Base-by-base conservation (phyloP, 64 coral and sea anemone species). In the Pocillopora verrucosa region DNA sequence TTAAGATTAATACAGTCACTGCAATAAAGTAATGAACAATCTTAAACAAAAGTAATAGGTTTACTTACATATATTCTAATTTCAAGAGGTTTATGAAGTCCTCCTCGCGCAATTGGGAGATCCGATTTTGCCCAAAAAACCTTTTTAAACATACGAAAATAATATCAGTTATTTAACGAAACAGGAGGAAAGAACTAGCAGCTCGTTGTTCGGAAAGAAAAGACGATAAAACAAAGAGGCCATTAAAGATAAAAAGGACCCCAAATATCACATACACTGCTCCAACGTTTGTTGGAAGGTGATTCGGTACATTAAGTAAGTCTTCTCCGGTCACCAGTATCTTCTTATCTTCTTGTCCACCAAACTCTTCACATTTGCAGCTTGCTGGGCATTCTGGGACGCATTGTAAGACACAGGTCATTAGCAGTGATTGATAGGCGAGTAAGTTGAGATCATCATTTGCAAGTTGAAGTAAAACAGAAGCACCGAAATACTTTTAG, bases 11-110 rank as follows among this genome's bases (percentile, higher is more conserved):
- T 51, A 51, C 41, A 51, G 41, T 51, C 41, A 4, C 41, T 51
- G 41, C 41, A 51, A 51, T 7, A 51, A 30, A 51, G 41, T 15
- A 38, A 15, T 24, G 25, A 14, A 0, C 56, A 57, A 11, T 30
- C 37, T 10, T 11, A 45, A n/a, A 22, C 14, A 24, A 58, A 79
- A 70, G 41, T 51, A 5, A 70, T 9, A 1, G 0, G 11, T 70
- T 13, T 59, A 79, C 77, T 79, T 24, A 79, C 77, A 79, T 79
- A 60, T 79, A 60, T 79, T 79, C 77, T 22, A 79, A 57, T 12
- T 79, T 24, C 10, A 7, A 10, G 20, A 79, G 56, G 38, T 79
- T 56, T 3, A 10, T 2, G 24, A 79, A 79, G 30, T 79, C 56
- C 24, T 79, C 59, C 56, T 58, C 51, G 13, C 56, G 51, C 25